phyloP scores from a whole-genome alignment of 2,888 invertebrate genomes.

The Melinaea marsaeus region DNA sequence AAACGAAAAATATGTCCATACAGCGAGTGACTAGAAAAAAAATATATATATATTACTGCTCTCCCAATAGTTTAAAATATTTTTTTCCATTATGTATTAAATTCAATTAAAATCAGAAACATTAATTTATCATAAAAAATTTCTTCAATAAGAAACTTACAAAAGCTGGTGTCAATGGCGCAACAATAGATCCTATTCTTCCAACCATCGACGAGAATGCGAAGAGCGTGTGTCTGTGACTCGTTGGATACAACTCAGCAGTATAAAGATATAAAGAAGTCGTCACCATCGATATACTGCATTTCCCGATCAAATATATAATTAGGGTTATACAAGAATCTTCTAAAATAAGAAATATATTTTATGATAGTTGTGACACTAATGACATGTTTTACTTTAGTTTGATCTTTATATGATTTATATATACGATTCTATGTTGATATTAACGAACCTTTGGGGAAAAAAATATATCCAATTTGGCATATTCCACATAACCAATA shows the following conservation, averaged over 20 bases:
- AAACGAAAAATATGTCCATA: constrained; percentile 55
- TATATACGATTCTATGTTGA: constrained; percentile 34
- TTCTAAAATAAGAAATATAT: neutral
- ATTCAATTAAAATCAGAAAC: too few species aligned
- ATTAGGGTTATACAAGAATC: neutral
- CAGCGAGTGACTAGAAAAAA: constrained; percentile 11
- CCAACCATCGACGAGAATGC: constrained; percentile 81
- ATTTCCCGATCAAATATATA: constrained; percentile 73
- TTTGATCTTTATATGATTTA: neutral
- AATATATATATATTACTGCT: neutral
- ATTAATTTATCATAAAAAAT: too few species aligned
- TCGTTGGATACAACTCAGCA: constrained; percentile 81
- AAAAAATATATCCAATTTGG: constrained; percentile 38
- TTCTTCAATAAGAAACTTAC: constrained; percentile 44
- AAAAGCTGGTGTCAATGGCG: constrained; percentile 79
- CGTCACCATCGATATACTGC: constrained; percentile 76
- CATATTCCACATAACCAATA: constrained; percentile 63
- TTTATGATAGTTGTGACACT: neutral
- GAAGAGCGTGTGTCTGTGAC: constrained; percentile 76
- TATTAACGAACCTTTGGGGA: constrained; percentile 64
- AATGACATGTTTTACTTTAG: neutral
- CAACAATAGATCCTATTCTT: constrained; percentile 79
- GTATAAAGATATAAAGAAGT: constrained; percentile 78
- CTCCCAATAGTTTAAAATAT: too few species aligned
- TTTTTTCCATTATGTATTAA: too few species aligned